phyloP scores from a whole-genome alignment of 1,140 invertebrate species.

The Mycetomoellerius zeteki region DNA sequence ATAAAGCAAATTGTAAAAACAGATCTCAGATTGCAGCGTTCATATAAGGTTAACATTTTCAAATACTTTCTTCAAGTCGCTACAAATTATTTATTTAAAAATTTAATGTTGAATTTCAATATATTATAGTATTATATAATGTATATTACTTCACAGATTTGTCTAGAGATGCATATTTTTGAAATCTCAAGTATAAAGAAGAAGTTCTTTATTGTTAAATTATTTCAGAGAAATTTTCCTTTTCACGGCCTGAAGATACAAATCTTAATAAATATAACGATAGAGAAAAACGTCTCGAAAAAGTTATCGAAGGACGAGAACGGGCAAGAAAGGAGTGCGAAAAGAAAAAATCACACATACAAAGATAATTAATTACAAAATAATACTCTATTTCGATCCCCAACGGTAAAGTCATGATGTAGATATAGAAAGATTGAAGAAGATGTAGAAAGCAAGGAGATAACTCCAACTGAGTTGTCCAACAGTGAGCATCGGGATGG shows the following conservation, averaged over 20 bases:
- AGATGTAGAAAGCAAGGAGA: not conserved
- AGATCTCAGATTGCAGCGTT: not conserved
- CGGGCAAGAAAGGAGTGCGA: not conserved
- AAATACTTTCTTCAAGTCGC: not conserved
- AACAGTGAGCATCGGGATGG: constrained; percentile 27
- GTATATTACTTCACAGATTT: not conserved
- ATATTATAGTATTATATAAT: not conserved
- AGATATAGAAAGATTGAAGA: not conserved
- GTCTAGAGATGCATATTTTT: not conserved
- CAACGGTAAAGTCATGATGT: not conserved
- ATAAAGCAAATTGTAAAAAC: not conserved
- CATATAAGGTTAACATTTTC: not conserved
- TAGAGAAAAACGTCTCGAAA: constrained; percentile 14
- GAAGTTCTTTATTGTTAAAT: not conserved
- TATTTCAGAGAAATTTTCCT: not conserved
- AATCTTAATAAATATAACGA: not conserved
- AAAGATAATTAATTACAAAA: not conserved
- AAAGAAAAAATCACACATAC: constrained; percentile 4
- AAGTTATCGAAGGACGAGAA: constrained; percentile 15
- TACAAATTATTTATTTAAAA: not conserved
- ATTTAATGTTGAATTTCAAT: not conserved
- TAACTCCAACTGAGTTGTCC: constrained; percentile 15
- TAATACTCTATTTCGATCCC: constrained; percentile 36
- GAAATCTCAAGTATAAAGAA: not conserved
- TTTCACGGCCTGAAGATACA: not conserved